Base-by-base conservation (phyloP, 2,113 vertebrate genomes). In the Heterocephalus glaber region DNA sequence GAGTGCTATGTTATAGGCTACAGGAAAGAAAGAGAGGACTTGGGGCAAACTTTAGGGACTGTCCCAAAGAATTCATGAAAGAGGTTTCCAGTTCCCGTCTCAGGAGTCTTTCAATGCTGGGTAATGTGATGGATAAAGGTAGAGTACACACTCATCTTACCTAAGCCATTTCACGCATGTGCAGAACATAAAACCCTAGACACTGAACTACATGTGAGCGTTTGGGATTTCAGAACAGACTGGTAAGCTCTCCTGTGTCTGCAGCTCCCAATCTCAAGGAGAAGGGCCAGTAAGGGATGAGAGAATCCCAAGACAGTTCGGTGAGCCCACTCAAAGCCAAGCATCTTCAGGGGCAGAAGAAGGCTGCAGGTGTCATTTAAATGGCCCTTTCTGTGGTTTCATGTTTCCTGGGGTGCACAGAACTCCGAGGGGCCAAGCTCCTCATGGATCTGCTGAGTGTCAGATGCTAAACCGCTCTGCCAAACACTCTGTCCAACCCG, bases 381-480 rank as follows among this genome's bases (percentile, higher is more conserved):
- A 94, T 52, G 56, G 47, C n/a, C n/a, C 85, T 84, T 66, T 24
- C 41, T 54, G 41, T 81, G 65, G 60, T 74, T 97, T 96, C 82
- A 5, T 47, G 47, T 86, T 83, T 92, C 86, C 90, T 26, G 0
- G 12, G 1, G 20, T 12, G 77, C 56, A 79, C 58, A 89, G 83
- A 97, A 96, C 98, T 86, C 94, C 94, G 74, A 58, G 70, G 72
- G 58, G 1, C 83, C 63, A 20, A n/a, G 49, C 13, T 61, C 60
- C 56, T 56, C n/a, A 77, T 13, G 87, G 80, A 82, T 47, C 82
- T 49, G 58, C 72, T 68, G 49, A 79, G 82, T 41, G 74, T 49
- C 56, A 90, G 61, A 58, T 52, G 65, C 20, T n/a, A 79, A 83
- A 83, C 17, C 86, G 85, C 72, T 93, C 54, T 80, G 49, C 30